A percentile compares a stretch with the other conserved stretches of the same genome.
phyloP scores from a whole-genome alignment of 2,797 vertebrate species.

The Parambassis ranga region DNA sequence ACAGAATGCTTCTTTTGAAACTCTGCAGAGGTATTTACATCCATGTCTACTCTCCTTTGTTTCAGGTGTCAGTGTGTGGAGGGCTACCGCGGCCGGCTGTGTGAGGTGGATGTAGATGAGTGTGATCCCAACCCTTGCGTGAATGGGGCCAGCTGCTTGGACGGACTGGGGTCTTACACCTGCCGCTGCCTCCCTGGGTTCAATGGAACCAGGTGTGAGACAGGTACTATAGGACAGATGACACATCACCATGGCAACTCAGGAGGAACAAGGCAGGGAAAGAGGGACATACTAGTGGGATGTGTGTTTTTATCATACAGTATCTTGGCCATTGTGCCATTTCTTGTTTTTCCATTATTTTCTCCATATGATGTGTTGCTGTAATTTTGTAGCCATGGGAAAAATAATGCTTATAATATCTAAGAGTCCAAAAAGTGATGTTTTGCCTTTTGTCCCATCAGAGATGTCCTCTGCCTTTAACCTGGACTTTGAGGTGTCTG shows the following conservation, averaged over 20 bases:
- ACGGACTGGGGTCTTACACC: constrained; percentile 86
- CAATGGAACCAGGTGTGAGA: constrained; percentile 99
- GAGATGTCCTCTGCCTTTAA: constrained; percentile 96
- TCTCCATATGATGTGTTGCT: too few species aligned
- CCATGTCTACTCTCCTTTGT: neutral
- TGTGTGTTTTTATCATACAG: neutral
- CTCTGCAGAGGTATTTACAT: too few species aligned
- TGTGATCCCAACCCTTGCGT: constrained; percentile 91
- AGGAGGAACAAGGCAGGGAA: neutral
- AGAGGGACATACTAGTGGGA: too few species aligned
- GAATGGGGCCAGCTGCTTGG: constrained; percentile 93
- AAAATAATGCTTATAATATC: too few species aligned
- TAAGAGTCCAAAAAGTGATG: too few species aligned
- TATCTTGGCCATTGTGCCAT: too few species aligned
- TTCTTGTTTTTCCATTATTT: too few species aligned
- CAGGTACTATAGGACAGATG: constrained; percentile 86
- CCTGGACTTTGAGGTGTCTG: constrained; percentile 97
- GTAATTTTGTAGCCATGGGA: too few species aligned
- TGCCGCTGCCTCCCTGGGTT: constrained; percentile 97
- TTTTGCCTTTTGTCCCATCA: constrained; percentile 62
- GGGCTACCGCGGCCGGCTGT: constrained; percentile 88
- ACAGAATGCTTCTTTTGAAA: too few species aligned
- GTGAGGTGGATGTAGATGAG: constrained; percentile 91
- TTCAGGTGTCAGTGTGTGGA: constrained; percentile 89
- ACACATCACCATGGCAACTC: constrained; percentile 45